phyloP scores from a whole-genome alignment of 2,113 vertebrate species.

The Pomatorhinus ruficollis region DNA sequence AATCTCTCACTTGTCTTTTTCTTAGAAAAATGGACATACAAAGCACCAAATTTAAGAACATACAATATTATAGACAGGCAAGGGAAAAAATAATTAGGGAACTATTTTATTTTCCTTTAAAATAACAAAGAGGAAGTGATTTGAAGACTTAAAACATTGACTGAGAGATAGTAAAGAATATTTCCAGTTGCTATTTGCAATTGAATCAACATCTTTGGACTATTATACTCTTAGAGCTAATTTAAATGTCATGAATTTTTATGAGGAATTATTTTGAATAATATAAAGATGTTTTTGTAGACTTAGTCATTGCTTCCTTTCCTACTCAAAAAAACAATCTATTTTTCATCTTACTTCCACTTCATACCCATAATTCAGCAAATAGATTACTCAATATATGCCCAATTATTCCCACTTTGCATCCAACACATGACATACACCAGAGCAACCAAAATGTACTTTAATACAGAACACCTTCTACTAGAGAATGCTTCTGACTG shows the following conservation, averaged over 20 bases:
- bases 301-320: background rate
- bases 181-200: background rate
- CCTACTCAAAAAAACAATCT: background rate
- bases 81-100: background rate
- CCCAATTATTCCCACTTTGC: background rate
- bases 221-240: background rate
- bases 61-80: background rate
- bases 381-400: background rate
- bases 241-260: constrained; percentile 37
- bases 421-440: background rate
- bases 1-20: background rate
- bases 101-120: background rate
- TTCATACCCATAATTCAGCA: background rate
- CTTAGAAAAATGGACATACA: background rate
- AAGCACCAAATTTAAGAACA: background rate
- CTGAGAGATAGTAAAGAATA: background rate
- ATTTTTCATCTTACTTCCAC: background rate
- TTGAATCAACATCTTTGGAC: background rate
- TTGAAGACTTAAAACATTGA: background rate
- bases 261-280: constrained; percentile 37
- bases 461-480: background rate
- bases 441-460: background rate
- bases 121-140: background rate
- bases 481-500: background rate
- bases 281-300: background rate